These are phyloP conservation scores for Nyleta sp. DNA, from an alignment of 2,888 invertebrate species.

Conservation along the genomic window DNA sequence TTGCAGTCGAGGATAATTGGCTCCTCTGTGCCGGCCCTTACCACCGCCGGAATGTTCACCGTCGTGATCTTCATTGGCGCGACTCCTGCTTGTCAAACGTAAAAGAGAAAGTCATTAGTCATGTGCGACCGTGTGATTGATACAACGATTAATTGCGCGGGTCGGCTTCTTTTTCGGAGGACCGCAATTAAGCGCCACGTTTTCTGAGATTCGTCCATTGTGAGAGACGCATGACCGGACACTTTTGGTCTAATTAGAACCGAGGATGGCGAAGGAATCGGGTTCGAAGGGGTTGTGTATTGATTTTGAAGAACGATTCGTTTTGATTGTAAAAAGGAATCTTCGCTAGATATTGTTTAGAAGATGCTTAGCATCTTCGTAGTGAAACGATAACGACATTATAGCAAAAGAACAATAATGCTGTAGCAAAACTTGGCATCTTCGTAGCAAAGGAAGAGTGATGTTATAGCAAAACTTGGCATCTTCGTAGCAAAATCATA, in stretches of 20 bases:
- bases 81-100: constrained; percentile 83
- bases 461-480: too few species aligned
- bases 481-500: too few species aligned
- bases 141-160: constrained; percentile 19
- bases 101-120: constrained; percentile 40
- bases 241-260: constrained; percentile 10
- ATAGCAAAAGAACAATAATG: too few species aligned
- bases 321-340: too few species aligned
- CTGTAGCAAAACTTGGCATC: too few species aligned
- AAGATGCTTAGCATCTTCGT: too few species aligned
- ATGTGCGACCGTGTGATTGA: constrained; percentile 15
- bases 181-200: constrained; percentile 1
- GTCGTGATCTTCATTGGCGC: constrained; percentile 85
- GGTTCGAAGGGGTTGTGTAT: too few species aligned
- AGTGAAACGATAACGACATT: too few species aligned
- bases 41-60: constrained; percentile 85
- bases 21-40: constrained; percentile 85
- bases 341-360: too few species aligned
- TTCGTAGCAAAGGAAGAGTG: too few species aligned
- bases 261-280: not conserved
- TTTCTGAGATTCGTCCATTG: constrained; percentile 1
- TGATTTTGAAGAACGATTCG: too few species aligned
- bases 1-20: constrained; percentile 89
- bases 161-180: not conserved
- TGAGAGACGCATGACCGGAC: constrained; percentile 7